Evolutionary conservation across 2,888 invertebrate species (phyloP), one percentile per base, ranked within the genome.

Genomic region (Deilephila elpenor): DNA sequence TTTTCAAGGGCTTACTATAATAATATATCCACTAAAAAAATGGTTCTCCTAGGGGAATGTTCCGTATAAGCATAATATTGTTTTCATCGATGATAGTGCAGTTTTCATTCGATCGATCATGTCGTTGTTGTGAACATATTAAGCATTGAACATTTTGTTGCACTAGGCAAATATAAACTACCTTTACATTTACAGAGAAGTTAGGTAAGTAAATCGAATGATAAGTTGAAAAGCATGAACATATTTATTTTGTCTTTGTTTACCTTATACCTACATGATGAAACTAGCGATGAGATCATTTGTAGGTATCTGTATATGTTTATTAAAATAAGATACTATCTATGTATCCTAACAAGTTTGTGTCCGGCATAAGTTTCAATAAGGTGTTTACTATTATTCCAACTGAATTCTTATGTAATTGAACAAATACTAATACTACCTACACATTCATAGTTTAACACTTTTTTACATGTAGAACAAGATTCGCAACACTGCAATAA

Each of bases 281-380:
- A 67, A 67, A 67, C 44, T 51, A 25, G 44, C 67, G 67, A 67
- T 67, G 67, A 67, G 51, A 67, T 67, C 67, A 67, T 51, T 64
- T 20, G 64, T 5, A 67, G 44, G 20, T 67, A 60, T 5, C 56
- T 56, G 56, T 56, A 56, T n/a, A n/a, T 56, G 6, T 56, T 56
- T 29, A 44, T 17, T 51, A 20, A 5, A 51, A 51, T 67, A 67
- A 7, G 25, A 25, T 25, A 25, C 25, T 25, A 25, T 25, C 25
- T 25, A 25, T 25, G 14, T 51, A 51, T 67, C 20, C 0, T 29
- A 67, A 67, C 67, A 25, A 67, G 67, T 67, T 25, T 67, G 37
- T 25, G 17, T 29, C 25, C 44, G 37, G 64, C 64, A 67, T 20
- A 51, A 44, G 67, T 11, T 3, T 11, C 29, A 25, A 51, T 29